Evolutionary conservation across 2,797 vertebrate genomes (phyloP).

Genomic region (Eospalax fontanierii): DNA sequence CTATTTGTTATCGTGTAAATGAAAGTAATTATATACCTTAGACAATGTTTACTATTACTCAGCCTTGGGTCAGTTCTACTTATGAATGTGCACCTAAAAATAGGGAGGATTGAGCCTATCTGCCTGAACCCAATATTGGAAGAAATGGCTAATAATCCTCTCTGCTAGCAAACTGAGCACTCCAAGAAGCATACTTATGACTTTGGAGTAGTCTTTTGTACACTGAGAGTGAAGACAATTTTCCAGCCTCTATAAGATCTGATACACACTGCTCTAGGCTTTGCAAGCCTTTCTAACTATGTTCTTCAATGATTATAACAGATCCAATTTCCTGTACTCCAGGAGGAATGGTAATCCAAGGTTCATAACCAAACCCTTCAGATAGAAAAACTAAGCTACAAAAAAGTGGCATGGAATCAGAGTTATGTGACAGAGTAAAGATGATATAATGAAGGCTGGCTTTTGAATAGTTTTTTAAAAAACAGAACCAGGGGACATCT

Average conservation of each 20-base stretch:
- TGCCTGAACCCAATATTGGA: neutral
- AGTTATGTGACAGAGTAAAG: neutral
- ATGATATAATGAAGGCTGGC: neutral
- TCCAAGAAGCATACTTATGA: neutral
- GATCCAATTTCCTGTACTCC: neutral
- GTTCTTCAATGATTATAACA: neutral
- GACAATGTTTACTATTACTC: conserved; percentile 11
- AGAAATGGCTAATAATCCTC: conserved; percentile 28
- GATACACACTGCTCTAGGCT: neutral
- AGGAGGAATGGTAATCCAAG: neutral
- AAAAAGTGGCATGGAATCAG: neutral
- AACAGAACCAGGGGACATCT: neutral
- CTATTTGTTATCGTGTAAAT: conserved; percentile 33
- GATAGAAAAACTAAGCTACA: neutral
- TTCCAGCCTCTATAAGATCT: neutral
- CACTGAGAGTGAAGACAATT: conserved; percentile 48
- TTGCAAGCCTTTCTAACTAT: neutral
- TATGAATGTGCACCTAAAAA: neutral
- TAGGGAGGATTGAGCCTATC: neutral
- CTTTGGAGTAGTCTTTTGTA: conserved; percentile 18
- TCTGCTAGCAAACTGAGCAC: neutral
- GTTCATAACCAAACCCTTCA: neutral
- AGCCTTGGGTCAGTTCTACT: neutral
- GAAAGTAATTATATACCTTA: neutral
- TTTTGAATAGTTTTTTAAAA: neutral